phyloP scores from a whole-genome alignment of 1,140 invertebrate species.

The Saccostrea glomerata region DNA sequence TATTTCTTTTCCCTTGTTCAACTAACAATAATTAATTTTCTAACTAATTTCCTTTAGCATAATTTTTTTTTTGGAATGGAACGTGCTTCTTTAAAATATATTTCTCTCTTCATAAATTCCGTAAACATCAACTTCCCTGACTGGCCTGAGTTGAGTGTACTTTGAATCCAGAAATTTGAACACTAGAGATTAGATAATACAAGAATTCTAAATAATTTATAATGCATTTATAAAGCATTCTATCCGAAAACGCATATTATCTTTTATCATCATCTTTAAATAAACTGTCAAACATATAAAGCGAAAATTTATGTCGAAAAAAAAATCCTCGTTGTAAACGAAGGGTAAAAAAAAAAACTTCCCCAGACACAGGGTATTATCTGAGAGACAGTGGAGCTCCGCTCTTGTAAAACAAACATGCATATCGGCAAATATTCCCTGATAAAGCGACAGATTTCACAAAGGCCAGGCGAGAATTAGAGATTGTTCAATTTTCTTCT shows the following conservation, averaged over 20 bases:
- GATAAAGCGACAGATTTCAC: slow-evolving; percentile 27
- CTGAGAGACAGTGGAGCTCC: not conserved
- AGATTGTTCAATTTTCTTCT: slow-evolving; percentile 16
- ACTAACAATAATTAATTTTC: too few relatives aligned
- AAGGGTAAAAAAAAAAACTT: too few relatives aligned
- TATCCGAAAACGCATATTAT: not conserved
- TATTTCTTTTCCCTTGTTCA: too few relatives aligned
- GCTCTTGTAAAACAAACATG: slow-evolving; percentile 36
- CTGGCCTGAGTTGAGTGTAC: not conserved
- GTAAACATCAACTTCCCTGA: not conserved
- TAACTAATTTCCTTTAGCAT: too few relatives aligned
- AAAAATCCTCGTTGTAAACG: too few relatives aligned
- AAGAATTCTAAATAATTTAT: not conserved
- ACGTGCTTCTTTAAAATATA: too few relatives aligned
- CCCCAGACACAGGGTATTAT: slow-evolving; percentile 16
- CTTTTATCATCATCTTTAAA: not conserved
- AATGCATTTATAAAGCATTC: not conserved
- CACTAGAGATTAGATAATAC: not conserved
- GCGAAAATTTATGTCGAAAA: not conserved
- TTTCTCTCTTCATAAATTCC: too few relatives aligned
- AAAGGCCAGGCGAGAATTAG: slow-evolving; percentile 20
- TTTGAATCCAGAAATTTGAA: not conserved
- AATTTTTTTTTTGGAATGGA: too few relatives aligned
- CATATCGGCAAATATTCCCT: slow-evolving; percentile 28
- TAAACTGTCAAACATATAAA: too few relatives aligned